Conservation (phyloP, 1,140 invertebrate species). For the Drosophila truncata region DNA sequence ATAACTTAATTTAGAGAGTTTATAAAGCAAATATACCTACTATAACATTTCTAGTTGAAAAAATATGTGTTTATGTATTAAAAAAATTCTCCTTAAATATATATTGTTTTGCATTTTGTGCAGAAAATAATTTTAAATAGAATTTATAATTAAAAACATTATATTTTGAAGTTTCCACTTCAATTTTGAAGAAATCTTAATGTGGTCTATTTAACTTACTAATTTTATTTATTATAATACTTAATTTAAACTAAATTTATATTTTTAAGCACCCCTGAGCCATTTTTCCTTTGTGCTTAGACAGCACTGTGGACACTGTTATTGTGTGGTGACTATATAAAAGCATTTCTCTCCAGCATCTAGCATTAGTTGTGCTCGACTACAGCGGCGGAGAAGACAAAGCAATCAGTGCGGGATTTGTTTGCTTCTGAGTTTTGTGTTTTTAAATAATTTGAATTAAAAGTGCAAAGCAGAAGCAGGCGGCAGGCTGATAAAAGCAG, state of each 20-base stretch:
- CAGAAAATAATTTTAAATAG: no score
- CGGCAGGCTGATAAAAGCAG: conserved; percentile 16
- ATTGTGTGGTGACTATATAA: conserved; percentile 24
- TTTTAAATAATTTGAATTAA: conserved; percentile 27
- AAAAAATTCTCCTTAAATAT: no score
- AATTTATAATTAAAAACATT: not conserved
- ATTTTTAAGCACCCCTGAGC: not conserved
- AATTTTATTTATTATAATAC: not conserved
- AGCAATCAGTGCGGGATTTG: conserved; percentile 23
- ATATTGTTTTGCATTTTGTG: no score
- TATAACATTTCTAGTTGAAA: not conserved
- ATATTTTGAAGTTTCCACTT: not conserved
- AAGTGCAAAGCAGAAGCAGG: conserved; percentile 25
- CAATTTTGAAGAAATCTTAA: not conserved
- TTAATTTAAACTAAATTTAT: not conserved
- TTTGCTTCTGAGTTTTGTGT: conserved; percentile 1
- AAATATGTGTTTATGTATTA: no score
- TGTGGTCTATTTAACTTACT: no score
- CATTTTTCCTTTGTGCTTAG: not conserved
- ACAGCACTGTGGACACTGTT: conserved; percentile 12
- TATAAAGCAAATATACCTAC: not conserved
- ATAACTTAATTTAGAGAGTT: not conserved
- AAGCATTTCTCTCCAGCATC: conserved; percentile 22
- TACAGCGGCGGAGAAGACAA: not conserved
- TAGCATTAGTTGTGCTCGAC: conserved; percentile 12